Base-by-base conservation (phyloP, 2,888 invertebrate species). In the Lucinisca nassula region DNA sequence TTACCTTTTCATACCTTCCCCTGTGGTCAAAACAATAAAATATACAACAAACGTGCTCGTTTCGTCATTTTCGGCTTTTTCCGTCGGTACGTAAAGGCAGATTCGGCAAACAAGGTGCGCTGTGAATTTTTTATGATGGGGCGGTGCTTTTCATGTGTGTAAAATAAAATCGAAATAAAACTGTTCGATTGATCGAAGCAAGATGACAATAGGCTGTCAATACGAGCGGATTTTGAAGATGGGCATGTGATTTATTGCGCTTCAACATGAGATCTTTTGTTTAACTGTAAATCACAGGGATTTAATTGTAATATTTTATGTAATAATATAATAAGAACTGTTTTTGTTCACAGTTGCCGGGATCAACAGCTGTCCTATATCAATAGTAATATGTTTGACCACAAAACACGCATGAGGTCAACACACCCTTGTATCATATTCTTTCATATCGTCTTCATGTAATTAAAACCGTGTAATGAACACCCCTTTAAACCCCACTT, bases 81-180 rank as follows among this genome's bases (percentile, higher is more conserved):
- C 82, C 87, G 89, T 79, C 49, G 38, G 12, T 78, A 78, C 77
- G 73, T 73, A 77, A 80, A 82, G 61, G 81, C 70, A 80, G 58
- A 45, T 76, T 82, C 80, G 81, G 83, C 83, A 51, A 49, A 61
- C 82, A 79, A 85, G 89, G 87, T 85, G 87, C 87, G 85, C 84
- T 80, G 82, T 87, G 85, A 85, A 85, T 82, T 79, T 70, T 84
- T 89, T 87, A 82, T 82, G 74, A 72, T 77, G 61, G 75, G 70
- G 87, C 89, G 89, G 89, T 83, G 38, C 55, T 45, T 87, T 73
- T 87, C 82, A 87, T 78, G 85, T 82, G 58, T 38, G 38, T 14
- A 73, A 78, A 32, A 67, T 67, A 67, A 67, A 67, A 67, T 1
- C 30, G 67, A 67, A 67, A 67, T 67, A 67, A 67, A 67, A 27